Evolutionary conservation across 2,113 vertebrate genomes (phyloP).

Genomic region (Sturnira hondurensis): DNA sequence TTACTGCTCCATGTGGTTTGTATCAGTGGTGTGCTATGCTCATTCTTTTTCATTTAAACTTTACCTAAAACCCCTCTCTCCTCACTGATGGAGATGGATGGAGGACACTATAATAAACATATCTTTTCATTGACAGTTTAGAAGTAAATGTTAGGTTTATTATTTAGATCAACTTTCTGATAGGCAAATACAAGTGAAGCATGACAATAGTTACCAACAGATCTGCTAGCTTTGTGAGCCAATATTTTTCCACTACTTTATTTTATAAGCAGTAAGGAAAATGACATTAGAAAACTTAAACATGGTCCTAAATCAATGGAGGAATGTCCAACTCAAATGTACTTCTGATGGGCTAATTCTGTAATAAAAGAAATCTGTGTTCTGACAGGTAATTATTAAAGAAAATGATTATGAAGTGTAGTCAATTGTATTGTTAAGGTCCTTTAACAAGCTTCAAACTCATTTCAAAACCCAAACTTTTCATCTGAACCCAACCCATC

Average conservation of each 20-base stretch:
- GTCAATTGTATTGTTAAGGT: slow-evolving; percentile 61
- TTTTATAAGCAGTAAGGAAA: slow-evolving; percentile 43
- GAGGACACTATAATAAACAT: slow-evolving; percentile 77
- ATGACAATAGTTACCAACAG: background rate
- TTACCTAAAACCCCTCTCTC: slow-evolving; percentile 54
- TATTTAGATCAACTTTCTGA: slow-evolving; percentile 73
- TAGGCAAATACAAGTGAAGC: slow-evolving; percentile 54
- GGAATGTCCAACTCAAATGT: slow-evolving; percentile 59
- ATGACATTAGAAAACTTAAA: slow-evolving; percentile 62
- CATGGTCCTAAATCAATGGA: slow-evolving; percentile 17
- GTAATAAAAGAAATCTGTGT: slow-evolving; percentile 60
- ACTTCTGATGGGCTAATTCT: slow-evolving; percentile 67
- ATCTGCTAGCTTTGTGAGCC: slow-evolving; percentile 12
- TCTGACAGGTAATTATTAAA: slow-evolving; percentile 76
- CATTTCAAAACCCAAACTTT: slow-evolving; percentile 66
- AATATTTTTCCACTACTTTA: slow-evolving; percentile 52
- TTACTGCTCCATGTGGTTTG: slow-evolving; percentile 46
- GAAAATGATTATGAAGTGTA: slow-evolving; percentile 58
- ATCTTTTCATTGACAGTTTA: slow-evolving; percentile 78
- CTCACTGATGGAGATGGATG: slow-evolving; percentile 29
- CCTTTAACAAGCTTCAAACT: slow-evolving; percentile 64
- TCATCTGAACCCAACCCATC: slow-evolving; percentile 25
- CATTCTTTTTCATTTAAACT: slow-evolving; percentile 69
- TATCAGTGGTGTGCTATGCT: slow-evolving; percentile 46
- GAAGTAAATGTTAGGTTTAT: slow-evolving; percentile 72